A percentile compares a stretch with the other conserved stretches of the same genome.
These are phyloP conservation scores for Pluvialis apricaria DNA, from an alignment of 2,113 vertebrate species.

Conservation along the genomic window DNA sequence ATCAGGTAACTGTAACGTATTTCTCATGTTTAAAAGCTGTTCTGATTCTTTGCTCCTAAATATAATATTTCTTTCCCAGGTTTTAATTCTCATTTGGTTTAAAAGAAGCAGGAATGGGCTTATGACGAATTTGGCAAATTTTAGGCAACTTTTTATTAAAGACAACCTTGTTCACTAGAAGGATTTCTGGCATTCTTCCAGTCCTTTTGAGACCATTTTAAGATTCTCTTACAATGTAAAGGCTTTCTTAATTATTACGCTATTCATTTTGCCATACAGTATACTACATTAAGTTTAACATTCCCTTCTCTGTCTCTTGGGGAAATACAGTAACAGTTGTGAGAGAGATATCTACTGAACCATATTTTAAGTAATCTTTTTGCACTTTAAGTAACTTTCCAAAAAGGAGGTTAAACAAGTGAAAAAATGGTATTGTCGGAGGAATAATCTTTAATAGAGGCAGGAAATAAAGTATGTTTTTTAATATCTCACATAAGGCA, in stretches of 20 bases:
- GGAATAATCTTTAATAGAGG: slow-evolving; percentile 30
- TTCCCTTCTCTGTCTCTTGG: not conserved
- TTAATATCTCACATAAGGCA: not conserved
- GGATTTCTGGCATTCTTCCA: not conserved
- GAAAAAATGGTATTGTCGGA: not conserved
- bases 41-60: not conserved
- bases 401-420: not conserved
- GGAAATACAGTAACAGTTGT: not conserved
- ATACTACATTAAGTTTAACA: not conserved
- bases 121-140: not conserved
- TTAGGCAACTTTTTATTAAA: not conserved
- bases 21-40: not conserved
- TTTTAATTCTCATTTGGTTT: slow-evolving; percentile 6
- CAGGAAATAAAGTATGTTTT: not conserved
- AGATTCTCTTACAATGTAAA: not conserved
- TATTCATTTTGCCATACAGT: not conserved
- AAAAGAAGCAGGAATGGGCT: not conserved
- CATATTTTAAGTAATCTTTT: not conserved
- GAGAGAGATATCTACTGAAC: not conserved
- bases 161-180: not conserved
- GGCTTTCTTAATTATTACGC: not conserved
- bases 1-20: not conserved
- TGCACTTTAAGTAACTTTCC: not conserved
- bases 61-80: not conserved
- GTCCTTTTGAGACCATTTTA: not conserved